Conservation (phyloP, 2,113 vertebrate genomes). For the Suricata suricatta region DNA sequence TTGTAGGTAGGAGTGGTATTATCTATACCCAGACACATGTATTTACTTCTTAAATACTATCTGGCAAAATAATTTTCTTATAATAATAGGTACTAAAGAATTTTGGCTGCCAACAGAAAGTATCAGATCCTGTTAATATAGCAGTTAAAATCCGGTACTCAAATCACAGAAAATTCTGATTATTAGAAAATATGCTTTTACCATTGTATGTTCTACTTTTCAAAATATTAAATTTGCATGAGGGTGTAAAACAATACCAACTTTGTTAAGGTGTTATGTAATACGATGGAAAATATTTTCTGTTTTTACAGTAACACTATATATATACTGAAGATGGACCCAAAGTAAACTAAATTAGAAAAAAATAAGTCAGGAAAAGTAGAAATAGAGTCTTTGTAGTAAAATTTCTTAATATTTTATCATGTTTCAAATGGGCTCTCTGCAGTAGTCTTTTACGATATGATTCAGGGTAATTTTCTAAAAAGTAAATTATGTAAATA, state of each 20-base stretch:
- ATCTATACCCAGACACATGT: neutral
- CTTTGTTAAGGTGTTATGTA: neutral
- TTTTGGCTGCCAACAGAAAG: neutral
- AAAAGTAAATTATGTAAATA: neutral
- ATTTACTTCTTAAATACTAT: neutral
- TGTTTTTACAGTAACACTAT: neutral
- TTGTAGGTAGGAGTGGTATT: neutral
- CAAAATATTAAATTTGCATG: neutral
- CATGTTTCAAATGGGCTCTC: constrained; percentile 12
- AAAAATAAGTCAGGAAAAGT: neutral
- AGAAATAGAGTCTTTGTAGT: neutral
- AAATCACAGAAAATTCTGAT: neutral
- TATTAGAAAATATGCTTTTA: neutral
- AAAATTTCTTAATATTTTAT: constrained; percentile 5
- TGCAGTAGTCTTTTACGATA: neutral
- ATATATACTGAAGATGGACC: neutral
- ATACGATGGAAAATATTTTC: neutral
- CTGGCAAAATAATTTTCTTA: neutral
- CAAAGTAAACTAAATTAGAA: neutral
- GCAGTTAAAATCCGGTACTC: neutral
- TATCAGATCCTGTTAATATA: neutral
- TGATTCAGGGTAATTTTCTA: neutral
- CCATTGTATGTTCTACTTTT: neutral
- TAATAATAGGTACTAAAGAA: neutral
- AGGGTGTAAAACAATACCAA: neutral